Conservation (phyloP, 2,797 vertebrate species). For the Simalia tracyae region DNA sequence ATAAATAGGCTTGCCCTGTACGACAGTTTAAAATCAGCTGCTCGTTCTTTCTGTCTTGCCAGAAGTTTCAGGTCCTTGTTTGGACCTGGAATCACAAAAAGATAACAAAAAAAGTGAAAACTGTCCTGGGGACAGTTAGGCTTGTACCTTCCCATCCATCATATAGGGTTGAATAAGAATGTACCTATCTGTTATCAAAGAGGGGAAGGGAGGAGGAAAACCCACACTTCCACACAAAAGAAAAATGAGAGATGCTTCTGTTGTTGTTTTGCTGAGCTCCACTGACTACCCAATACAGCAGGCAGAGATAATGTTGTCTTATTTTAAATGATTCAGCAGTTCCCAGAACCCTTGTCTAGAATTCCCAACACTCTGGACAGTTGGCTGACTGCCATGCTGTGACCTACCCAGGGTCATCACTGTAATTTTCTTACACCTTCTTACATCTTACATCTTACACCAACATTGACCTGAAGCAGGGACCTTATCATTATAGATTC, state of each 20-base stretch:
- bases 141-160: background rate
- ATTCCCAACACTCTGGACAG: conserved; percentile 43
- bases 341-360: background rate
- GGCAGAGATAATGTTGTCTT: background rate
- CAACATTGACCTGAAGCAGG: conserved; percentile 54
- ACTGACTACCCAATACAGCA: background rate
- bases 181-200: background rate
- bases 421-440: conserved; percentile 10
- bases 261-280: conserved; percentile 8
- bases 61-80: background rate
- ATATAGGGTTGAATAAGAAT: background rate
- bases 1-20: background rate
- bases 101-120: background rate
- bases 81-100: background rate
- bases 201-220: background rate
- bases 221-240: conserved; percentile 24
- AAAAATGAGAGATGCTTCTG: background rate
- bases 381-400: conserved; percentile 16
- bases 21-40: background rate
- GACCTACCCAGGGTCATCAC: conserved; percentile 28
- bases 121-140: background rate
- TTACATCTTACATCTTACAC: conserved; percentile 32
- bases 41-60: background rate
- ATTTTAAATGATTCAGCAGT: conserved; percentile 25
- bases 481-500: conserved; percentile 53